Conservation (phyloP, 1,140 invertebrate genomes). For the Drosophila triauraria region DNA sequence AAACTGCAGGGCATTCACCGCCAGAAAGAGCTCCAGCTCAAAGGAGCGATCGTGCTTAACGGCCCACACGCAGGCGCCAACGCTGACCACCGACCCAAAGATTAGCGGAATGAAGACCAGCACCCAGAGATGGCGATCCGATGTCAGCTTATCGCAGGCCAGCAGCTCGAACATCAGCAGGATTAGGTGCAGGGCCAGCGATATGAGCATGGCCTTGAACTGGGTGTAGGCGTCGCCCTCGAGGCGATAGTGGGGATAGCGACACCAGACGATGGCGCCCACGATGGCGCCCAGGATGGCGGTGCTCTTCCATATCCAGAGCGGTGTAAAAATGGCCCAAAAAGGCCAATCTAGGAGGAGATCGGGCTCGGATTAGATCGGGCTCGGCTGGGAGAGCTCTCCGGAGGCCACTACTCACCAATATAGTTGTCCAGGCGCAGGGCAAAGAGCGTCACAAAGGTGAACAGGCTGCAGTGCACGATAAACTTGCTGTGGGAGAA, state of each 20-base stretch:
- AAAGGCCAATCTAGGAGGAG: constrained; percentile 92
- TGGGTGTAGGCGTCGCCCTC: constrained; percentile 98
- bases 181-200: constrained; percentile 96
- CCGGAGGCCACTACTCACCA: constrained; percentile 29
- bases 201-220: constrained; percentile 98
- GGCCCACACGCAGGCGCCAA: constrained; percentile 98
- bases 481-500: constrained; percentile 95
- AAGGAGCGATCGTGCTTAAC: constrained; percentile 98
- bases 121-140: constrained; percentile 95
- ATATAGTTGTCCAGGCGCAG: constrained; percentile 94
- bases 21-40: constrained; percentile 98
- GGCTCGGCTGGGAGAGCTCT: neutral
- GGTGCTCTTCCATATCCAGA: constrained; percentile 98
- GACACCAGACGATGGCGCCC: constrained; percentile 97
- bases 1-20: constrained; percentile 98
- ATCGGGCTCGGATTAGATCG: neutral
- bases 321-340: constrained; percentile 96
- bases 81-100: constrained; percentile 97
- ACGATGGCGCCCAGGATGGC: constrained; percentile 95
- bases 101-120: constrained; percentile 98
- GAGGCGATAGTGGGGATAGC: constrained; percentile 96
- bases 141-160: constrained; percentile 97
- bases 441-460: constrained; percentile 95
- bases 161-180: constrained; percentile 98
- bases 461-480: constrained; percentile 95